phyloP scores from a whole-genome alignment of 2,113 vertebrate genomes.

The Bubalus kerabau region DNA sequence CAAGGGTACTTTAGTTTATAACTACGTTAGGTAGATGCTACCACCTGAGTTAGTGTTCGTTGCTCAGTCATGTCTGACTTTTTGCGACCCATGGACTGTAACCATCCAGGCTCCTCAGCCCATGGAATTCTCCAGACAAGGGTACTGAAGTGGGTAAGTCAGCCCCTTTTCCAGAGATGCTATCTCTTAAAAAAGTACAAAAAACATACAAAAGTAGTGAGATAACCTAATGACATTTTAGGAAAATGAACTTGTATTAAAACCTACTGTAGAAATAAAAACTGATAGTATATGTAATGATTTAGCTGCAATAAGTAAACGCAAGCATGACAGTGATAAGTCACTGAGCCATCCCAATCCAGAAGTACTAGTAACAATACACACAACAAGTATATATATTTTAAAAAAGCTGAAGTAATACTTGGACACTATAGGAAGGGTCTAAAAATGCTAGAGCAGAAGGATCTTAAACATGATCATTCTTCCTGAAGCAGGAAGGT shows the following conservation, averaged over 20 bases:
- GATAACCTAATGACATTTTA: neutral
- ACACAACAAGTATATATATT: neutral
- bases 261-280: neutral
- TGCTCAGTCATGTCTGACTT: accelerated
- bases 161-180: neutral
- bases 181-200: neutral
- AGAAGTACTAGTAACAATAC: neutral
- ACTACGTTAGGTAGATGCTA: neutral
- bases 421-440: neutral
- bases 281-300: neutral
- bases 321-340: neutral
- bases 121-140: neutral
- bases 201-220: neutral
- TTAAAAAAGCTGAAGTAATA: neutral
- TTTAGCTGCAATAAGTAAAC: neutral
- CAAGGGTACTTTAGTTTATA: neutral
- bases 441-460: neutral
- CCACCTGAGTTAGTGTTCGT: neutral
- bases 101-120: neutral
- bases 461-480: neutral
- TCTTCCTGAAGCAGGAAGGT: neutral
- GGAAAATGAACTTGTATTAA: neutral
- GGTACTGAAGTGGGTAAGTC: neutral
- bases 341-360: neutral
- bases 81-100: neutral